Base-by-base conservation (phyloP, 2,888 invertebrate genomes). In the Azorinus chamasolen region DNA sequence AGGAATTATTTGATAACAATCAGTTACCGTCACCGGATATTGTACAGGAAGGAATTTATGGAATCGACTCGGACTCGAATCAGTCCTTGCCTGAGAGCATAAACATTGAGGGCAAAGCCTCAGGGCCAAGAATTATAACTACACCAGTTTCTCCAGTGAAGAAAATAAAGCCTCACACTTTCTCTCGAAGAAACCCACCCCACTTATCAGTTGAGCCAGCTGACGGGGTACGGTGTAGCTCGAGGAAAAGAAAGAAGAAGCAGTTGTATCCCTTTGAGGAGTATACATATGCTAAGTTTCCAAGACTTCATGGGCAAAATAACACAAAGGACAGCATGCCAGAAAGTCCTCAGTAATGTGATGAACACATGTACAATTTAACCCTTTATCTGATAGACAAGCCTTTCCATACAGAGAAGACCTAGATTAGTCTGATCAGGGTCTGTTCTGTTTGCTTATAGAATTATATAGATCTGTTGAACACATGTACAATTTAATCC, bases 221-320 rank as follows among this genome's bases (percentile, higher is more conserved):
- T 16, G 72, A 70, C 25, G 81, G 78, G 14, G 74, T 87, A 10
- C 78, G 92, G 32, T 86, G 87, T 45, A 92, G 91, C 75, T 84
- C 87, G 0, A 81, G 92, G 18, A 90, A 89, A 50, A 77, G 91
- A 12, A 92, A 91, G 79, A 84, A 85, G 41, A 91, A 91, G 80
- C 91, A 91, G 73, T 80, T 91, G 16, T 89, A 90, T 79, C 89
- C 91, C 1, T 90, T 91, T 65, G 92, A 92, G 80, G 89, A 89
- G 54, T 92, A 92, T 64, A 87, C 89, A 50, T 91, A 81, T 69
- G 61, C 83, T 12, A 74, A 84, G 77, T 66, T 75, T 59, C 73
- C 80, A n/a, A 65, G 75, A 10, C 45, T 78, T 5, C 69, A 65
- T 37, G 32, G 48, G 20, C 45, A 46, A 8, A 25, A n/a, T 46